Evolutionary conservation across 2,888 invertebrate species (phyloP), one percentile per base, ranked within the genome.

Genomic region (Trichogramma dendrolimi): DNA sequence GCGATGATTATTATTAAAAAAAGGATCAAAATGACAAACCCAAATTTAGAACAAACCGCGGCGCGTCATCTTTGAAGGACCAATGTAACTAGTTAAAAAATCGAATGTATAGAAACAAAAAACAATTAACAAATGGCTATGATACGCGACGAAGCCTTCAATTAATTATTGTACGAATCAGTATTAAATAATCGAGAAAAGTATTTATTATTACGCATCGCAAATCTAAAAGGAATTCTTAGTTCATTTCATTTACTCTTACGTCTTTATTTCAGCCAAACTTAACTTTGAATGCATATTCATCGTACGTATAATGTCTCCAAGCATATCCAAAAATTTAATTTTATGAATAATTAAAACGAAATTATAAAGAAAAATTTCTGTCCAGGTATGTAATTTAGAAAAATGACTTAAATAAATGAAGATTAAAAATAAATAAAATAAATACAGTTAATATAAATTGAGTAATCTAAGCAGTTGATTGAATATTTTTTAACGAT

Each of bases 51-150:
- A 46, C n/a, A 46, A 46, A 46, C 8, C 8, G 46, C 46, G 65
- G 67, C 65, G 67, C 69, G 70, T 67, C 71, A 68, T 71, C 70
- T 69, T 72, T 73, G 73, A 72, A 72, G 75, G 75, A 75, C 75
- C 75, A 75, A 75, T 75, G 72, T 74, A 74, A 72, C 72, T 73
- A 74, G 70, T 70, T 27, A 70, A 73, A 68, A 68, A 69, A 68
- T 70, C 69, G 67, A 68, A 59, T 62, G 59, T 65, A 66, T 58
- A 60, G 42, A 59, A 64, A 58, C 53, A 55, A 48, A 7, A 54
- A 47, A 47, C 27, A 27, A 27, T 27, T 27, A 27, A 27, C 27
- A 27, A 27, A 27, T 27, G 27, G 27, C 27, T 27, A 27, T 27
- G 27, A 27, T 27, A 27, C 27, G 27, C 3, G 27, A 27, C 27